Evolutionary conservation across 2,113 vertebrate genomes (phyloP).

Genomic region (Dipodomys ordii): DNA sequence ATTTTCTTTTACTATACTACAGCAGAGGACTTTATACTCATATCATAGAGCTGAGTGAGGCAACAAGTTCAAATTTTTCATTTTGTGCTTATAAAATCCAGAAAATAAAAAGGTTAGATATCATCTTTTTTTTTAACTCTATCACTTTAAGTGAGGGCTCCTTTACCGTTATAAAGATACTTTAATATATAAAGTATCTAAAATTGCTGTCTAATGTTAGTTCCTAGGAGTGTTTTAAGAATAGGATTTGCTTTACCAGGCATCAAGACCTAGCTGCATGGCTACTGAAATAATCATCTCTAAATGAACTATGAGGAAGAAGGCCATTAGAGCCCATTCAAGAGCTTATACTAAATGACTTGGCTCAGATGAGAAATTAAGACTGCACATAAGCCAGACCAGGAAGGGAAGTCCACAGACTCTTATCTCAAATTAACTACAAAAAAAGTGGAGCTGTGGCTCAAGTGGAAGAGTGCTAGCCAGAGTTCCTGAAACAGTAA

Average conservation of each 20-base stretch:
- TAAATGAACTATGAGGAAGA: slow-evolving; percentile 2
- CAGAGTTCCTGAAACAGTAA: background rate
- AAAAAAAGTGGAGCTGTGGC: too few species aligned
- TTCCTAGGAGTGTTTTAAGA: background rate
- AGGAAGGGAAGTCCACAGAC: too few species aligned
- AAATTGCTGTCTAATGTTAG: background rate
- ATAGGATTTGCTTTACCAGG: background rate
- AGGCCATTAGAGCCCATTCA: background rate
- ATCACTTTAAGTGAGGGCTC: background rate
- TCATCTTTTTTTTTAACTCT: background rate
- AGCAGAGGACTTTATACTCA: background rate
- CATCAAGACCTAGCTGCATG: background rate
- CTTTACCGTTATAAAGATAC: background rate
- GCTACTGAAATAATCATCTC: background rate
- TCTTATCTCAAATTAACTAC: too few species aligned
- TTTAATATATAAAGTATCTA: background rate
- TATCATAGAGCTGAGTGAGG: background rate
- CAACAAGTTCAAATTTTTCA: background rate
- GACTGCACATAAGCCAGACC: background rate
- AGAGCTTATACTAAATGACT: background rate
- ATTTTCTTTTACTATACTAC: background rate
- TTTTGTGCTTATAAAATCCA: background rate
- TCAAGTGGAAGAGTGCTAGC: too few species aligned
- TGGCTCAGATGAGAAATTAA: background rate
- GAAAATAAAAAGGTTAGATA: background rate